Conservation (phyloP, 2,797 vertebrate genomes). For the Potorous gilbertii region DNA sequence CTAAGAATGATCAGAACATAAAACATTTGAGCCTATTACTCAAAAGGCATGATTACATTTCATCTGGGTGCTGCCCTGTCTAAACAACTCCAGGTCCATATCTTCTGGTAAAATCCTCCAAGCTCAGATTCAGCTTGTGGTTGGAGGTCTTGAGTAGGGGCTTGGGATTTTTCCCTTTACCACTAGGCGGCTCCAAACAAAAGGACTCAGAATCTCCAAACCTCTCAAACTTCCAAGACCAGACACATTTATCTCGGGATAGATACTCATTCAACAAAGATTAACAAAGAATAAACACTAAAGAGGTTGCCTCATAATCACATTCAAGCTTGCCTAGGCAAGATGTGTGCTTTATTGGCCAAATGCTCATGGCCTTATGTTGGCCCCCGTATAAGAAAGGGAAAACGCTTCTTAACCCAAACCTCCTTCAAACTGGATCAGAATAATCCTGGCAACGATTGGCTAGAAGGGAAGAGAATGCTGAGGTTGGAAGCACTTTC, state of each 20-base stretch:
- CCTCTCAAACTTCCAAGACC: background rate
- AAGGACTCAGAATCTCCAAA: background rate
- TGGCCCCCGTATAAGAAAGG: background rate
- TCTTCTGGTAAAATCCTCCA: background rate
- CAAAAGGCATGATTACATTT: background rate
- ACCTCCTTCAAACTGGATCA: too few species aligned
- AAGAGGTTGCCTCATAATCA: background rate
- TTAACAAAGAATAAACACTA: background rate
- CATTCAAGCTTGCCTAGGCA: background rate
- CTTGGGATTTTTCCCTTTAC: background rate
- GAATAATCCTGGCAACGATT: too few species aligned
- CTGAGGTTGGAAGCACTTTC: too few species aligned
- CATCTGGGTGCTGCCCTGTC: too few species aligned
- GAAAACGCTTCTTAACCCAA: background rate
- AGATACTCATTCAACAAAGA: background rate
- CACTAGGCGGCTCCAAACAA: background rate
- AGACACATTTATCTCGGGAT: background rate
- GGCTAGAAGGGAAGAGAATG: too few species aligned
- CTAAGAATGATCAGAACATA: background rate
- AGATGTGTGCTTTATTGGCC: background rate
- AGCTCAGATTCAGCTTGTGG: background rate
- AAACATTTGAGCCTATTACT: background rate
- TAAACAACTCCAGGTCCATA: background rate
- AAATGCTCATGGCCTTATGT: background rate
- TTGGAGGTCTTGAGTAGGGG: background rate